Conservation (phyloP, 2,797 vertebrate genomes). For the Botia almorhae region DNA sequence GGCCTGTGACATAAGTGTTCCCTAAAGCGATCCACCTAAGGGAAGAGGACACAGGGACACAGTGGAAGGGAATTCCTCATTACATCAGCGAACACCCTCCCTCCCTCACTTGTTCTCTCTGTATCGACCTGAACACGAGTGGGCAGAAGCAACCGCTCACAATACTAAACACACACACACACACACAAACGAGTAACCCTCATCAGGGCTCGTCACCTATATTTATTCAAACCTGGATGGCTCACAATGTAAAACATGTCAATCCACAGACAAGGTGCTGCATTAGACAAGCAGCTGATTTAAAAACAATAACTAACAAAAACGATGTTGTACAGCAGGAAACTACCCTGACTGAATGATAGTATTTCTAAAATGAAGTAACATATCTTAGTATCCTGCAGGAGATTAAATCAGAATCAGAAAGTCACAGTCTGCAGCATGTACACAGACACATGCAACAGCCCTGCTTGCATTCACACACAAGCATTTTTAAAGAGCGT, state of each 20-base stretch:
- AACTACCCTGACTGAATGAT: background rate
- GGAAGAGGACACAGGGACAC: constrained; percentile 64
- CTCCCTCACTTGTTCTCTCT: constrained; percentile 48
- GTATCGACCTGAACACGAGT: constrained; percentile 40
- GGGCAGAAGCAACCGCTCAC: constrained; percentile 45
- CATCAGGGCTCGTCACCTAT: background rate
- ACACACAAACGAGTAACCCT: background rate
- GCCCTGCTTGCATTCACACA: background rate
- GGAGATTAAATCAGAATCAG: background rate
- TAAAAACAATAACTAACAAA: background rate
- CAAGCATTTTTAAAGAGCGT: constrained; percentile 1
- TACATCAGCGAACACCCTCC: constrained; percentile 75
- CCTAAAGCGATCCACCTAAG: constrained; percentile 52
- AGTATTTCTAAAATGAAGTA: background rate
- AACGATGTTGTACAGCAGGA: background rate
- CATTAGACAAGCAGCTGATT: background rate
- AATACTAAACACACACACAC: background rate
- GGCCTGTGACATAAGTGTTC: background rate
- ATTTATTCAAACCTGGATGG: background rate
- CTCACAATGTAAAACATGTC: background rate
- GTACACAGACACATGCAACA: background rate
- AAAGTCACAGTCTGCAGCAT: background rate
- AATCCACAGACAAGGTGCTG: background rate
- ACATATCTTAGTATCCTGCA: background rate
- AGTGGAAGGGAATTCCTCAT: constrained; percentile 82